These are phyloP conservation scores for Cherax quadricarinatus DNA, from an alignment of 1,140 invertebrate genomes.

Conservation along the genomic window DNA sequence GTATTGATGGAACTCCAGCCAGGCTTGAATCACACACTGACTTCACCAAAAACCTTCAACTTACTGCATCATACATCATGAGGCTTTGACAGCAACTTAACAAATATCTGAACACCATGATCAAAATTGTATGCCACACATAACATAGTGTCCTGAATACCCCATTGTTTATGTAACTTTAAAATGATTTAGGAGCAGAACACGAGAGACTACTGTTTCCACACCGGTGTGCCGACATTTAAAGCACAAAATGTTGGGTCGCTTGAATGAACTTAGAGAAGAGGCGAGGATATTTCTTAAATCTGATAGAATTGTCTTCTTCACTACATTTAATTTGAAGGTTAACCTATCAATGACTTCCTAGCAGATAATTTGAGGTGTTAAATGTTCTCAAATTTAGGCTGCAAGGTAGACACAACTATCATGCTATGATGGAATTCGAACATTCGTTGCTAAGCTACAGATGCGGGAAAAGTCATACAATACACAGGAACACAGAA, in stretches of 20 bases:
- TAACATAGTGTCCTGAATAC: no score
- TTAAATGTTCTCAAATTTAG: not conserved
- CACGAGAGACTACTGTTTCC: slow-evolving; percentile 18
- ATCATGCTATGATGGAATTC: not conserved
- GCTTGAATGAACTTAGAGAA: no score
- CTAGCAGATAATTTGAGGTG: no score
- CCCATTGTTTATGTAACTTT: not conserved
- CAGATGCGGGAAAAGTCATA: not conserved
- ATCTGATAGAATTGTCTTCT: no score
- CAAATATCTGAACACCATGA: not conserved
- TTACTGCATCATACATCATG: slow-evolving; percentile 13
- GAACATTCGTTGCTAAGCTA: not conserved
- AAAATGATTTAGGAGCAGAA: slow-evolving; percentile 2
- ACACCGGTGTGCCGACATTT: no score
- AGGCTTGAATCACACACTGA: slow-evolving; percentile 22
- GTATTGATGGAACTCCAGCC: slow-evolving; percentile 8
- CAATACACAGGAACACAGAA: not conserved
- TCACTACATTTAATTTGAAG: no score
- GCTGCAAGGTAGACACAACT: not conserved
- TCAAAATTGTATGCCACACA: no score
- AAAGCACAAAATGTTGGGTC: no score
- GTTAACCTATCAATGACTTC: no score
- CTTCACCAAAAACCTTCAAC: not conserved
- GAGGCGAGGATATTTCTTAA: no score
- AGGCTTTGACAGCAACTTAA: slow-evolving; percentile 8